These are phyloP conservation scores for Callocephalon fimbriatum DNA, from an alignment of 2,113 vertebrate genomes.

Conservation along the genomic window DNA sequence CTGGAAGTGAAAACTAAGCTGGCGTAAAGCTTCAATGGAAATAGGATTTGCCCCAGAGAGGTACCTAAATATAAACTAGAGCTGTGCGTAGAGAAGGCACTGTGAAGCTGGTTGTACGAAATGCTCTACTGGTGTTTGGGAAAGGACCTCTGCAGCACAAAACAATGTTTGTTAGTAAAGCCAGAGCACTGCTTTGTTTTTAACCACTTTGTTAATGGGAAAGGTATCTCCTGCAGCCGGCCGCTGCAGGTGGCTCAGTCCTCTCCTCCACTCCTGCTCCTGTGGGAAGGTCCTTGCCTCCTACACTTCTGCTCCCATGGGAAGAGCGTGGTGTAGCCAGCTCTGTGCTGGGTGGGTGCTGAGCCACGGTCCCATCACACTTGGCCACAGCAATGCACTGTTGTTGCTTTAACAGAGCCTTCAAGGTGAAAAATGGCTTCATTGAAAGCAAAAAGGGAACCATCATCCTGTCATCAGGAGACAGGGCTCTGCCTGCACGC, in stretches of 20 bases:
- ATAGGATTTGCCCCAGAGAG: slow-evolving; percentile 41
- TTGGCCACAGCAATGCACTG: background rate
- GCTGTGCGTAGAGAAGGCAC: background rate
- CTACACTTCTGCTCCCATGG: fast-evolving
- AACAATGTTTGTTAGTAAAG: background rate
- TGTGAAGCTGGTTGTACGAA: background rate
- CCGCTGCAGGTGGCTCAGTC: background rate
- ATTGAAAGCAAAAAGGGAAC: background rate
- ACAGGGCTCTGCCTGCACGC: fast-evolving
- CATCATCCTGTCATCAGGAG: background rate
- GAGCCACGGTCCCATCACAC: fast-evolving
- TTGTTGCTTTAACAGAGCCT: background rate
- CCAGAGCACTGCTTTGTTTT: background rate
- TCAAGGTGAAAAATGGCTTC: background rate
- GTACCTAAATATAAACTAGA: slow-evolving; percentile 48
- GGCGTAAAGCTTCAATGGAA: background rate
- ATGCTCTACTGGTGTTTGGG: background rate
- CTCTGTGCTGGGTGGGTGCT: fast-evolving
- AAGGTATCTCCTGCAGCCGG: background rate
- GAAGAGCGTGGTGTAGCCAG: fast-evolving
- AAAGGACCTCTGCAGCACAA: background rate
- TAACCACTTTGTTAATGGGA: background rate
- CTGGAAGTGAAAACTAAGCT: slow-evolving; percentile 2
- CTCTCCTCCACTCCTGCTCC: fast-evolving
- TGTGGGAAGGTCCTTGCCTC: background rate